Conservation (phyloP, 2,797 vertebrate species). For the Aplochiton taeniatus region DNA sequence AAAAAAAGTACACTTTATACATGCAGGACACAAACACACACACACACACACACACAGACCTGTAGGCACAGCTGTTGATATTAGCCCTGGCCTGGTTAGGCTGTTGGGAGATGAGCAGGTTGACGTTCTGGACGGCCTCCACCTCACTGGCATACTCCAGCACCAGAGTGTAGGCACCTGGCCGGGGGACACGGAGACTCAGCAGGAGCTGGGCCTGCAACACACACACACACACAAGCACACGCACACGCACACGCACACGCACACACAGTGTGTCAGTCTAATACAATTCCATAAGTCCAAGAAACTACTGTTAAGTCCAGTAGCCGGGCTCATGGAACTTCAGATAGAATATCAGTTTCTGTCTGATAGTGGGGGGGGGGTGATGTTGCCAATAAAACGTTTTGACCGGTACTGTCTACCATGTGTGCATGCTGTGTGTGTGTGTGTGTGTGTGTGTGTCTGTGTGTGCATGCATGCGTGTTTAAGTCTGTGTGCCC, state of each 20-base stretch:
- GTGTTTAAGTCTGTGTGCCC: background rate
- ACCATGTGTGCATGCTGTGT: conserved; percentile 1
- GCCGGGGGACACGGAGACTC: conserved; percentile 74
- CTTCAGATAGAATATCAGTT: too few relatives aligned
- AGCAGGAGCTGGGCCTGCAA: conserved; percentile 82
- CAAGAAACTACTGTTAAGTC: too few relatives aligned
- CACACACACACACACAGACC: conserved; percentile 61
- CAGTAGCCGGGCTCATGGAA: too few relatives aligned
- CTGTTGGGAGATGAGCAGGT: conserved; percentile 69
- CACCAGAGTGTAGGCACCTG: conserved; percentile 79
- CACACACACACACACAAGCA: conserved; percentile 11
- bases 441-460: background rate
- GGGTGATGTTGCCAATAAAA: too few relatives aligned
- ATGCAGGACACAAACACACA: conserved; percentile 4
- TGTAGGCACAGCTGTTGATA: conserved; percentile 89
- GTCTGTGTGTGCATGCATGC: background rate
- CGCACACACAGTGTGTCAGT: background rate
- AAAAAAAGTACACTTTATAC: background rate
- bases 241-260: background rate
- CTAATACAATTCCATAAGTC: too few relatives aligned
- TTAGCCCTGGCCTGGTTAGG: conserved; percentile 72
- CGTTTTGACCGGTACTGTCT: too few relatives aligned
- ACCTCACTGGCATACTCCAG: conserved; percentile 85
- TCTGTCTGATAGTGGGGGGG: too few relatives aligned
- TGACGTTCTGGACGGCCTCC: conserved; percentile 70